Evolutionary conservation across 2,113 vertebrate species (phyloP).

Genomic region (Thunnus maccoyii): DNA sequence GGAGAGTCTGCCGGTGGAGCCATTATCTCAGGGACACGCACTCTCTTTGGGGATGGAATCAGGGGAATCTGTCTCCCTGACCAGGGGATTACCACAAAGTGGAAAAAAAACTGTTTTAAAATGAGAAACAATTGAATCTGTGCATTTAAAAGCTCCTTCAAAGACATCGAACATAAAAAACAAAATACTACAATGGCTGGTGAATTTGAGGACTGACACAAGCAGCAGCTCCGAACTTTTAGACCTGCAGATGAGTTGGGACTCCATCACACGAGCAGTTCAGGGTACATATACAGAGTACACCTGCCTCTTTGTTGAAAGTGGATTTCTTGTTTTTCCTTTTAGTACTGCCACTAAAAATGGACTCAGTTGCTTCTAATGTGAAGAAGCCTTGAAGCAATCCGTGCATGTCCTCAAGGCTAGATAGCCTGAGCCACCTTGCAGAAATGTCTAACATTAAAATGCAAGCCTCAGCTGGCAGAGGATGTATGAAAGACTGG

Average conservation of each 20-base stretch:
- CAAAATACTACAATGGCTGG: background rate
- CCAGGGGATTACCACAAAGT: constrained; percentile 11
- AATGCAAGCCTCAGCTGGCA: constrained; percentile 40
- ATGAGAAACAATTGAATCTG: background rate
- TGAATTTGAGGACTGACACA: constrained; percentile 30
- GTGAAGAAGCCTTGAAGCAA: constrained; percentile 22
- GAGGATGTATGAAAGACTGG: constrained; percentile 36
- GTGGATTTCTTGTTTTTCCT: constrained; percentile 30
- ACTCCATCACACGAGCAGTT: background rate
- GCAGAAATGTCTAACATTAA: constrained; percentile 55
- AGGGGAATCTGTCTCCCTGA: constrained; percentile 21
- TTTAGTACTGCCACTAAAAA: constrained; percentile 10
- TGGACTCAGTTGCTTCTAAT: constrained; percentile 34
- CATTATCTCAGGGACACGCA: constrained; percentile 20
- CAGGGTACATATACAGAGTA: background rate
- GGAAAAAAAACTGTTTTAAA: constrained; percentile 12
- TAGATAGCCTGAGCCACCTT: constrained; percentile 36
- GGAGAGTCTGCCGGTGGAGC: constrained; percentile 35
- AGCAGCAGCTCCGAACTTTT: constrained; percentile 10
- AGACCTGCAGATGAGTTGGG: constrained; percentile 6
- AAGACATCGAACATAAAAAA: background rate
- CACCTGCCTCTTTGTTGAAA: background rate
- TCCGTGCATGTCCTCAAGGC: constrained; percentile 1
- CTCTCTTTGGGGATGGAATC: constrained; percentile 33
- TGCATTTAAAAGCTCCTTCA: background rate